These are phyloP conservation scores for Temnothorax curvispinosus DNA, from an alignment of 1,140 invertebrate genomes.

Conservation along the genomic window DNA sequence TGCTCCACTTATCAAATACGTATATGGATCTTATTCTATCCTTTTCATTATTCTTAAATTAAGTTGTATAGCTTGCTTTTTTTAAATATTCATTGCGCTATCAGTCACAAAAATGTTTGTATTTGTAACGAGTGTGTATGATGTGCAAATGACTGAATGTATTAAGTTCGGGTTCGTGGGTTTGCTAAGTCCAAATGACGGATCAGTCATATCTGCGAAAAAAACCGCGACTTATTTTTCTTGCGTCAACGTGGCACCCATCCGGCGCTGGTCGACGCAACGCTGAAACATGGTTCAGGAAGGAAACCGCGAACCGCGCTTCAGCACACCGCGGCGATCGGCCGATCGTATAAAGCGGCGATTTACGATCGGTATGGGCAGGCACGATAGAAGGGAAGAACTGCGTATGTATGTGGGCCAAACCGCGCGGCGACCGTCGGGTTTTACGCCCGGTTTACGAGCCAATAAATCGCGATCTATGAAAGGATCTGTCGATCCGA, in stretches of 20 bases:
- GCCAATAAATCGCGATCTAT: slow-evolving; percentile 82
- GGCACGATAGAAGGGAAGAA: slow-evolving; percentile 5
- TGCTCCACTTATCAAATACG: not conserved
- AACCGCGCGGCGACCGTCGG: slow-evolving; percentile 69
- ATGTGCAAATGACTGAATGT: not conserved
- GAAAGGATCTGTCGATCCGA: slow-evolving; percentile 80
- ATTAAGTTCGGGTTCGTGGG: not conserved
- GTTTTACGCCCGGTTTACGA: slow-evolving; percentile 79
- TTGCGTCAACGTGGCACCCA: not conserved
- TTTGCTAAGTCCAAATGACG: not conserved
- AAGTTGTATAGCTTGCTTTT: not conserved
- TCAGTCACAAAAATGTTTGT: not conserved
- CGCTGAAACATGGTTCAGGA: slow-evolving; percentile 72
- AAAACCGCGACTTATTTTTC: slow-evolving; percentile 27
- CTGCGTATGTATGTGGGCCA: slow-evolving; percentile 76
- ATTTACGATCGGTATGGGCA: slow-evolving; percentile 78
- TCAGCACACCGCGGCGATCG: slow-evolving; percentile 33
- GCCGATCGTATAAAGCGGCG: slow-evolving; percentile 75
- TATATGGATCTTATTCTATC: not conserved
- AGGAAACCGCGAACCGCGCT: slow-evolving; percentile 80
- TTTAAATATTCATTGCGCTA: not conserved
- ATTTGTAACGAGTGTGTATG: not conserved
- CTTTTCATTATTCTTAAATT: not conserved
- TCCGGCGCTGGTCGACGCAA: not conserved
- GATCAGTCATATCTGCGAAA: not conserved